These are phyloP conservation scores for Spheniscus humboldti DNA, from an alignment of 2,797 vertebrate genomes.

Conservation along the genomic window DNA sequence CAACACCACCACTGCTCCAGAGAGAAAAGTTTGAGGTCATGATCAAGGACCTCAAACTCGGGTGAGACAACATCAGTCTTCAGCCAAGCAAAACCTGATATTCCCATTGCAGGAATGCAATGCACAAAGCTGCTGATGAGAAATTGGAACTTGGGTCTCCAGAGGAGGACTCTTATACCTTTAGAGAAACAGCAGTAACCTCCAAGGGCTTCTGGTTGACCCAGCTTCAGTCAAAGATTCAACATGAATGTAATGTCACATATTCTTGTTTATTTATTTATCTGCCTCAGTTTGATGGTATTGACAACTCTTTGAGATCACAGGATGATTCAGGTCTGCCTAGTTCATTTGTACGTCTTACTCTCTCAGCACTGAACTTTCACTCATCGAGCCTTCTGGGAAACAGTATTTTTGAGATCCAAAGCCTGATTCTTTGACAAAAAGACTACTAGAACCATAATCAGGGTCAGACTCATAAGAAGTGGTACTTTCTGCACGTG, in stretches of 20 bases:
- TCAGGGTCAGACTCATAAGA: neutral
- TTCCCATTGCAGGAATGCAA: neutral
- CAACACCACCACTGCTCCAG: neutral
- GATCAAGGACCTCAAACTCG: neutral
- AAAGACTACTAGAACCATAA: neutral
- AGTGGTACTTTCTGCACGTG: neutral
- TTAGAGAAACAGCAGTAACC: neutral
- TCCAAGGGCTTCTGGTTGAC: neutral
- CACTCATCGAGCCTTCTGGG: fast-evolving
- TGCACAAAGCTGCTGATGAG: neutral
- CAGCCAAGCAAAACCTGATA: neutral
- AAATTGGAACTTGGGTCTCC: neutral
- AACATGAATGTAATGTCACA: neutral
- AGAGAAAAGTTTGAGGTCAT: neutral
- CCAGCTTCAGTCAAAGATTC: neutral
- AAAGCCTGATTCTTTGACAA: neutral
- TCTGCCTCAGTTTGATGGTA: neutral
- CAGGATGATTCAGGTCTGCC: neutral
- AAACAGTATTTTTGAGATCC: neutral
- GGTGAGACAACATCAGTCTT: neutral
- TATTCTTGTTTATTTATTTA: neutral
- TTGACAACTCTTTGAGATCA: neutral
- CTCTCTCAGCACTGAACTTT: neutral
- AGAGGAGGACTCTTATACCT: neutral
- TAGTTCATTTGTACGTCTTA: neutral